Percentiles rank a stretch among this genome's conserved stretches.
phyloP scores from a whole-genome alignment of 92 coral and sea anemone species.

The Desmophyllum pertusum region DNA sequence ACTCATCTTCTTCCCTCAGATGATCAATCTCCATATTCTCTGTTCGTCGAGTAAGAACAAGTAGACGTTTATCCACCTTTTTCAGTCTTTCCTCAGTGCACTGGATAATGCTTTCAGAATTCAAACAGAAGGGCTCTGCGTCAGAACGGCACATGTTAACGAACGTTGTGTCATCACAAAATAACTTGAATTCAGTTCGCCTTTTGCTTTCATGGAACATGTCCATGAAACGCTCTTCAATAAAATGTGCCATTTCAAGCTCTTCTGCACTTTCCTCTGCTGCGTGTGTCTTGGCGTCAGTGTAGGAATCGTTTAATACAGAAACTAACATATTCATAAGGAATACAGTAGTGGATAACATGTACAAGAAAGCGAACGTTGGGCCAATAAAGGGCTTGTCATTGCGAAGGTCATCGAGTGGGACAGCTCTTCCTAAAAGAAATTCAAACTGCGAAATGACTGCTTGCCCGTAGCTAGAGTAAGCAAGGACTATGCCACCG shows the following conservation, averaged over 20 bases:
- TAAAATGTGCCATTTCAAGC: constrained; percentile 51
- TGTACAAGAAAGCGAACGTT: constrained; percentile 9
- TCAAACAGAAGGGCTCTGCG: constrained; percentile 34
- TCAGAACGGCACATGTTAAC: constrained; percentile 40
- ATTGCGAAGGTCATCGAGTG: constrained; percentile 25
- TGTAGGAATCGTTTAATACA: constrained; percentile 52
- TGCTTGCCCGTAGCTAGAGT: constrained; percentile 9
- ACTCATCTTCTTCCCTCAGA: constrained; percentile 15
- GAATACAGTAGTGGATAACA: constrained; percentile 25
- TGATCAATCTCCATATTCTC: not conserved
- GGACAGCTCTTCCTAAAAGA: constrained; percentile 45
- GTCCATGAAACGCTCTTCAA: constrained; percentile 21
- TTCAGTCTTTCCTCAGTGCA: constrained; percentile 20
- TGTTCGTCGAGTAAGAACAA: constrained; percentile 9
- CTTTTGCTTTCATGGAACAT: constrained; percentile 2
- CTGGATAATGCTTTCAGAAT: constrained; percentile 23
- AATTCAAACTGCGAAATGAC: constrained; percentile 38
- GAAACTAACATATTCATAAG: constrained; percentile 52
- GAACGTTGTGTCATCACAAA: constrained; percentile 17
- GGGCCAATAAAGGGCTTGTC: constrained; percentile 22
- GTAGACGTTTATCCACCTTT: not conserved
- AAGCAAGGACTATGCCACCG: constrained; percentile 21
- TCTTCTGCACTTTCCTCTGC: constrained; percentile 36
- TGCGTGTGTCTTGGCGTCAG: constrained; percentile 35
- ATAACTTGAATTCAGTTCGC: constrained; percentile 11